Conservation (phyloP, 1,140 invertebrate genomes). For the Reticulitermes speratus region DNA sequence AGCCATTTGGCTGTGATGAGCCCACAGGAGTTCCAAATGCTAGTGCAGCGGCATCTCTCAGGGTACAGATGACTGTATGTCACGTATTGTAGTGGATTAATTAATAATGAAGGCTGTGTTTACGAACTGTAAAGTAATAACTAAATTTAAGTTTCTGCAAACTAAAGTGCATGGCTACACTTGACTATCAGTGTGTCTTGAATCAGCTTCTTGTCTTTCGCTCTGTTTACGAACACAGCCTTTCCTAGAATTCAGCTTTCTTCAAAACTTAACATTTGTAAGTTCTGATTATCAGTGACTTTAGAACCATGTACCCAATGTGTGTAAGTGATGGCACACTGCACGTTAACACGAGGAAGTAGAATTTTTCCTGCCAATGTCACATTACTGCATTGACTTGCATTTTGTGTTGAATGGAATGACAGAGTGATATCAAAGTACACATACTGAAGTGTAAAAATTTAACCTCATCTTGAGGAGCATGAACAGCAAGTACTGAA, state of each 20-base stretch:
- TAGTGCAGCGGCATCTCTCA: neutral
- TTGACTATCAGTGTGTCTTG: no score
- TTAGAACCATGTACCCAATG: constrained; percentile 1
- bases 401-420: no score
- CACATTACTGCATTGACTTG: no score
- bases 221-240: neutral
- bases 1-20: neutral
- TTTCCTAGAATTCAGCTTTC: neutral
- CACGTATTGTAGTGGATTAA: neutral
- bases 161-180: neutral
- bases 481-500: no score
- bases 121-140: neutral
- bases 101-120: constrained; percentile 10
- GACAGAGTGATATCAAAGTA: no score
- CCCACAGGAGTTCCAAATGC: neutral
- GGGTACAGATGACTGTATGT: neutral
- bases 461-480: no score
- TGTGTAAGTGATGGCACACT: neutral
- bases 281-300: neutral
- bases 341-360: neutral
- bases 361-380: neutral
- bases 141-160: neutral
- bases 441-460: no score
- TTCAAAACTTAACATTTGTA: neutral
- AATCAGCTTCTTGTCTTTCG: neutral